Conservation (phyloP, 2,113 vertebrate genomes). For the Alligator mississippiensis region DNA sequence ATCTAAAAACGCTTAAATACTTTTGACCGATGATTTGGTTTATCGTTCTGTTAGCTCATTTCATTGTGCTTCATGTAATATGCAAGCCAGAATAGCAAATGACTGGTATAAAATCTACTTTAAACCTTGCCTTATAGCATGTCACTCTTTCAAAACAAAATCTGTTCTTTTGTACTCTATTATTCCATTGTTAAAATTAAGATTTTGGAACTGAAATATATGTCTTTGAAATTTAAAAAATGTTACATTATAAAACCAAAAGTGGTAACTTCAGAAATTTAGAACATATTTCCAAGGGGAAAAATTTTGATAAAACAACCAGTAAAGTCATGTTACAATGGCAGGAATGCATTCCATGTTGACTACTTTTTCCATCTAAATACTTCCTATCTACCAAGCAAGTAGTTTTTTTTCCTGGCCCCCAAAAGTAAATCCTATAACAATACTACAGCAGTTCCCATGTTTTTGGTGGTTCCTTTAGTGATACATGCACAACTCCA, state of each 20-base stretch:
- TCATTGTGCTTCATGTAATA: neutral
- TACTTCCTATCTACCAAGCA: neutral
- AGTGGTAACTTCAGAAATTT: neutral
- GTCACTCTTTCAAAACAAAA: constrained; percentile 9
- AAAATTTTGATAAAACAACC: neutral
- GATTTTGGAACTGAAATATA: constrained; percentile 14
- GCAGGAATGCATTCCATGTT: neutral
- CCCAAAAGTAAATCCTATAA: neutral
- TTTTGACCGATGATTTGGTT: neutral
- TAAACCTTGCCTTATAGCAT: neutral
- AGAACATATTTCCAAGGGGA: neutral
- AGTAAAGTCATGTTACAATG: neutral
- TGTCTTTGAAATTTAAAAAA: neutral
- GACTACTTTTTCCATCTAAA: neutral
- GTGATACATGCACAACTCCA: neutral
- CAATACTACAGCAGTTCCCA: neutral
- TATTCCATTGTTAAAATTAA: neutral
- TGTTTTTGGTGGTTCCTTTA: neutral
- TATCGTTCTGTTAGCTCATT: neutral
- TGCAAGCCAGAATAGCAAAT: neutral
- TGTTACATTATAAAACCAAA: constrained; percentile 10
- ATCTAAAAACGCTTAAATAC: neutral
- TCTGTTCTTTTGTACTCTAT: neutral
- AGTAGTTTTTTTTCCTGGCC: neutral
- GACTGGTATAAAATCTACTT: neutral